Conservation (phyloP, 1,140 invertebrate genomes). For the Euwallacea similis region DNA sequence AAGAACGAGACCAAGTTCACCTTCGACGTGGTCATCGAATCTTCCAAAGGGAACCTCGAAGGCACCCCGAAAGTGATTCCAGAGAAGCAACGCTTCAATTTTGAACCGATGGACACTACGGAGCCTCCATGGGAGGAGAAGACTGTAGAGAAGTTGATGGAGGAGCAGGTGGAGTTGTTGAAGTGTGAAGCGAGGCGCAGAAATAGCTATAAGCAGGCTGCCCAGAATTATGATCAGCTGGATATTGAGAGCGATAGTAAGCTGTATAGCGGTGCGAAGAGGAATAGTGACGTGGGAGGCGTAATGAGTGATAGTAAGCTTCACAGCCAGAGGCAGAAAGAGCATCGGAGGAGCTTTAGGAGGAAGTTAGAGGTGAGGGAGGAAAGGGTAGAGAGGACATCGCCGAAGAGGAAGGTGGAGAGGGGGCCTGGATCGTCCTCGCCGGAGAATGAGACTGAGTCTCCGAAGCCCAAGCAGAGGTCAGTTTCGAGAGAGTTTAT, state of each 20-base stretch:
- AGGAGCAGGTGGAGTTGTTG: conserved; percentile 49
- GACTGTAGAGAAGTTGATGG: conserved; percentile 47
- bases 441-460: conserved; percentile 46
- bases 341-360: conserved; percentile 42
- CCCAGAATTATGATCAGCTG: conserved; percentile 49
- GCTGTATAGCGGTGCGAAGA: conserved; percentile 20
- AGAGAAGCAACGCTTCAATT: conserved; percentile 33
- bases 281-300: conserved; percentile 28
- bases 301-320: conserved; percentile 35
- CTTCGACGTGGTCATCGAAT: conserved; percentile 50
- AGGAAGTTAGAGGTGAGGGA: conserved; percentile 43
- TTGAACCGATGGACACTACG: conserved; percentile 33
- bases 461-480: conserved; percentile 48
- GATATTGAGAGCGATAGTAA: conserved; percentile 40
- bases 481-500: conserved; percentile 7
- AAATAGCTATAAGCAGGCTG: conserved; percentile 51
- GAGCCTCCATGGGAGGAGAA: conserved; percentile 36
- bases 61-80: not conserved
- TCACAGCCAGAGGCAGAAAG: conserved; percentile 36
- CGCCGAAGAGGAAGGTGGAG: conserved; percentile 44
- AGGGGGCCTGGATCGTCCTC: conserved; percentile 41
- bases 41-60: conserved; percentile 1
- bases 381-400: conserved; percentile 42
- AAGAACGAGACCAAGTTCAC: conserved; percentile 59
- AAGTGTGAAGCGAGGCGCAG: conserved; percentile 46